Evolutionary conservation across 2,113 vertebrate species (phyloP).

Genomic region (Mungos mungo): DNA sequence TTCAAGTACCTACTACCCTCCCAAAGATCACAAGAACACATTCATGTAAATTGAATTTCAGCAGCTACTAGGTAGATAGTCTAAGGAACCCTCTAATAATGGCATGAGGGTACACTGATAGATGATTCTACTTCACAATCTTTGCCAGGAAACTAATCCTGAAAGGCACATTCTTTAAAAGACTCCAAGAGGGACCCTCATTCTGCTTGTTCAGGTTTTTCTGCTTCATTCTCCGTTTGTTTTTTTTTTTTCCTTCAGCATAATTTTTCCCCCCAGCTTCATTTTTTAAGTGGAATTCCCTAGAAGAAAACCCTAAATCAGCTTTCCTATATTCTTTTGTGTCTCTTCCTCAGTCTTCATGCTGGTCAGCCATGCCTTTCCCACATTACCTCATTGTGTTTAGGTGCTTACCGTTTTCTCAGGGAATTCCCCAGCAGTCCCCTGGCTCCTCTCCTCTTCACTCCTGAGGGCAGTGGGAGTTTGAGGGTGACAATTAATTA

Average conservation of each 20-base stretch:
- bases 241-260: not conserved
- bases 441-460: not conserved
- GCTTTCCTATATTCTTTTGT: not conserved
- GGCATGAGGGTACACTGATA: not conserved
- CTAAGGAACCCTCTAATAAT: not conserved
- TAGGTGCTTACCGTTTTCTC: not conserved
- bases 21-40: not conserved
- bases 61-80: not conserved
- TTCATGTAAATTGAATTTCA: constrained; percentile 4
- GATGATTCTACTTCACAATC: not conserved
- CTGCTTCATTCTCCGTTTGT: not conserved
- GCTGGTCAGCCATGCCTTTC: not conserved
- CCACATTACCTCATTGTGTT: not conserved
- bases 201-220: not conserved
- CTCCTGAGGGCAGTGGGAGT: not conserved
- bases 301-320: not conserved
- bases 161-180: not conserved
- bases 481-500: not conserved
- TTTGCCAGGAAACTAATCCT: not conserved
- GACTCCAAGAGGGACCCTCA: not conserved
- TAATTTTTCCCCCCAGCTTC: not conserved
- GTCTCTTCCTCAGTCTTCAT: not conserved
- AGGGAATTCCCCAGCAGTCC: not conserved
- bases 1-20: not conserved
- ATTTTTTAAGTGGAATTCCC: not conserved